Base-by-base conservation (phyloP, 2,113 vertebrate species). In the Burhinus oedicnemus region DNA sequence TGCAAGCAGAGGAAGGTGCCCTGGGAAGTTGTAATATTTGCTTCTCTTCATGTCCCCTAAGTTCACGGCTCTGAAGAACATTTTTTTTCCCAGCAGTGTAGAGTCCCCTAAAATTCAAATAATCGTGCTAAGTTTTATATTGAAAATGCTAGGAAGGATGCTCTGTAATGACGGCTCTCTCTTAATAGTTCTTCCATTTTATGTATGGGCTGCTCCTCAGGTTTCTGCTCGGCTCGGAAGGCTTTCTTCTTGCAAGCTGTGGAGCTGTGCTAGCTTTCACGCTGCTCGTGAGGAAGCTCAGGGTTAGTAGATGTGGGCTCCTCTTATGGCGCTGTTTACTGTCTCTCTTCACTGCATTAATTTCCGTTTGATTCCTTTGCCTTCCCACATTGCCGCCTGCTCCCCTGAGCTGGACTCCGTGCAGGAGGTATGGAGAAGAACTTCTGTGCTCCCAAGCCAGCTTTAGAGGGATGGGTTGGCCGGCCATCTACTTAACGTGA, bases 301-400 rank as follows among this genome's bases (percentile, higher is more conserved):
- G 77, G 84, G 32, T 40, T 25, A 54, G 81, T 12, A 87, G 47
- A 40, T 3, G 2, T 12, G 61, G 64, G 64, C 55, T 71, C 15
- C 13, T 8, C 15, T 68, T 72, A 4, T 0, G 11, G 52, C 30
- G 12, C 75, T 79, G 66, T 27, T 91, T 17, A 17, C 49, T 81
- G 42, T 36, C 36, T 72, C 66, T 89, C 8, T 12, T 70, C 29
- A 15, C 34, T 87, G 86, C 60, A 6, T 77, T 52, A 44, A 47
- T 55, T 92, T 52, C 44, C 32, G 55, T 74, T 55, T 51, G 55
- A 87, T 90, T 95, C 64, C 47, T 83, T 75, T 2, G 2, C 45
- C 42, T 25, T 74, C 68, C 29, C 1, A 0, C 2, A 2, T 22
- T 55, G 34, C 61, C 2, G 3, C 45, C 49, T n/a, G 49, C 65